phyloP scores from a whole-genome alignment of 1,140 invertebrate genomes.

The Drosophila cardini region DNA sequence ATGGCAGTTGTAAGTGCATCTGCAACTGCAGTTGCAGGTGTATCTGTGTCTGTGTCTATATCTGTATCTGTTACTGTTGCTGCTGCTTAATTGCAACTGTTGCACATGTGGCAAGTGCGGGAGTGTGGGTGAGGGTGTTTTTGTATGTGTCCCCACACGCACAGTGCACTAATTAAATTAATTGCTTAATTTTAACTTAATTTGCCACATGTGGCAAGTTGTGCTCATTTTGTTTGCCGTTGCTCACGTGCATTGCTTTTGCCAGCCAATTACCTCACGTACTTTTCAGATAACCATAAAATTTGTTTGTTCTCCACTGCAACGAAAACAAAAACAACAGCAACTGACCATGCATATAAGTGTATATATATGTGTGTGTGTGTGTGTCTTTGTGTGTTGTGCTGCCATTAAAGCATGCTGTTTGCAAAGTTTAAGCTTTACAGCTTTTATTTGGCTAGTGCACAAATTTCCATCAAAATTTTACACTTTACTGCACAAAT shows the following conservation, averaged over 20 bases:
- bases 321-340: neutral
- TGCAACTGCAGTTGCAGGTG: neutral
- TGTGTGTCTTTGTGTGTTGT: conserved; percentile 1
- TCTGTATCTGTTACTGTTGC: conserved; percentile 30
- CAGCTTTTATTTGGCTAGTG: neutral
- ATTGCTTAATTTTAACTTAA: conserved; percentile 83
- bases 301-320: conserved; percentile 46
- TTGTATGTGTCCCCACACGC: conserved; percentile 42
- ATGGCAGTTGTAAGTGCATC: conserved; percentile 39
- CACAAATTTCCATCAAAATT: neutral
- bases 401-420: conserved; percentile 8
- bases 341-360: too few relatives aligned
- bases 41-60: neutral
- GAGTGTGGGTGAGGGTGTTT: conserved; percentile 39
- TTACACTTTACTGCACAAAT: conserved; percentile 7
- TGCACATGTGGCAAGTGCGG: conserved; percentile 59
- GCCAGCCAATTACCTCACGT: conserved; percentile 47
- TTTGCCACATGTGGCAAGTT: conserved; percentile 79
- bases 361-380: neutral
- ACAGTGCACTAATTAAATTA: conserved; percentile 76
- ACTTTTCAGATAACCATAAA: conserved; percentile 62
- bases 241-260: conserved; percentile 57
- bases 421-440: neutral
- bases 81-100: conserved; percentile 72
- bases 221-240: conserved; percentile 44